Conservation (phyloP, 2,113 vertebrate species). For the Myiagra hebetior region DNA sequence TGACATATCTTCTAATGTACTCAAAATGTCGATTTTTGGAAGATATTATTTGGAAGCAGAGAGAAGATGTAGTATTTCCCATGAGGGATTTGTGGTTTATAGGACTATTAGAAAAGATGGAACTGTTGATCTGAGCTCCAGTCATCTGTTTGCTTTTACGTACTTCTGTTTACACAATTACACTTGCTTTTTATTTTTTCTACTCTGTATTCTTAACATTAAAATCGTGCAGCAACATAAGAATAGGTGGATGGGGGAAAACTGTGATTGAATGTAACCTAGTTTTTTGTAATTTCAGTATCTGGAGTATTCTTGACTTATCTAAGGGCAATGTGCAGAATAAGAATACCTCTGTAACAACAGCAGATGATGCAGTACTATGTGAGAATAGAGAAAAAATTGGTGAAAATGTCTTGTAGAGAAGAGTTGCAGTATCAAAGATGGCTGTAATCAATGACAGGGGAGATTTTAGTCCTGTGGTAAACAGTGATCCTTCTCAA, state of each 20-base stretch:
- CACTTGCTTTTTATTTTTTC: background rate
- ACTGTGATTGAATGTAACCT: background rate
- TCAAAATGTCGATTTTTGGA: background rate
- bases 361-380: background rate
- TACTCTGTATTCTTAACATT: background rate
- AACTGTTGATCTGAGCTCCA: background rate
- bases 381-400: background rate
- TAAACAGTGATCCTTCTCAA: background rate
- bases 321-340: background rate
- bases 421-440: background rate
- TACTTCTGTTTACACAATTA: background rate
- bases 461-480: background rate
- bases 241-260: background rate
- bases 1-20: background rate
- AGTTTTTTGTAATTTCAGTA: background rate
- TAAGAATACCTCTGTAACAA: background rate
- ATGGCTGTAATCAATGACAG: background rate
- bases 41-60: background rate
- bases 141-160: background rate
- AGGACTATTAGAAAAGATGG: background rate
- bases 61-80: background rate
- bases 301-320: background rate
- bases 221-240: rapidly evolving
- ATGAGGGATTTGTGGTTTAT: background rate
- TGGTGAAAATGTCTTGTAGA: background rate